Evolutionary conservation across 2,797 vertebrate species (phyloP).

Genomic region (Cynodonichthys magdalenae): DNA sequence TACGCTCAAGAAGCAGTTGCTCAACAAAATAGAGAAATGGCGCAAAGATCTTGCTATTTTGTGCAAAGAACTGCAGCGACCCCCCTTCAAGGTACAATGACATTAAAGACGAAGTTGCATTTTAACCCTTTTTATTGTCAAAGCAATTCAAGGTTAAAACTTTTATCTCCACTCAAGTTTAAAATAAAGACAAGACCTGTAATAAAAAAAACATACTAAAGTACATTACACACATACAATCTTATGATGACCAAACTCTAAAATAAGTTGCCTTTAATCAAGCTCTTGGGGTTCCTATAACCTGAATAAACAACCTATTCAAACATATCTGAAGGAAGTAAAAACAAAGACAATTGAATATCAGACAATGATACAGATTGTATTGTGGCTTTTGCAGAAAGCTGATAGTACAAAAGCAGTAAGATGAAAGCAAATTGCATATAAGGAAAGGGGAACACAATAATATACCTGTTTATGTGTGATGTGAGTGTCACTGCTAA

Average conservation of each 20-base stretch:
- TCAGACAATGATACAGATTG: background rate
- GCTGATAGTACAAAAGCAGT: background rate
- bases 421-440: too few relatives aligned
- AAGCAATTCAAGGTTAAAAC: too few relatives aligned
- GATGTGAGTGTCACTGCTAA: too few relatives aligned
- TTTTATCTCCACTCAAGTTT: too few relatives aligned
- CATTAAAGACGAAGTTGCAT: background rate
- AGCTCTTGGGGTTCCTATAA: background rate
- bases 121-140: too few relatives aligned
- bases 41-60: conserved; percentile 81
- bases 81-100: conserved; percentile 81
- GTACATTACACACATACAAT: too few relatives aligned
- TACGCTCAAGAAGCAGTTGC: conserved; percentile 83
- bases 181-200: too few relatives aligned
- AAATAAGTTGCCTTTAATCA: too few relatives aligned
- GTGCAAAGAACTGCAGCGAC: conserved; percentile 84
- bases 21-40: conserved; percentile 82
- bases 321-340: background rate
- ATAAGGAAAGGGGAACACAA: too few relatives aligned
- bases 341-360: background rate
- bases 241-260: too few relatives aligned
- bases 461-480: too few relatives aligned
- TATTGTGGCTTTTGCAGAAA: background rate
- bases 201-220: too few relatives aligned
- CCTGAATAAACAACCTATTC: background rate